Evolutionary conservation across 1,140 invertebrate genomes (phyloP).

Genomic region (Macrosteles quadrilineatus): DNA sequence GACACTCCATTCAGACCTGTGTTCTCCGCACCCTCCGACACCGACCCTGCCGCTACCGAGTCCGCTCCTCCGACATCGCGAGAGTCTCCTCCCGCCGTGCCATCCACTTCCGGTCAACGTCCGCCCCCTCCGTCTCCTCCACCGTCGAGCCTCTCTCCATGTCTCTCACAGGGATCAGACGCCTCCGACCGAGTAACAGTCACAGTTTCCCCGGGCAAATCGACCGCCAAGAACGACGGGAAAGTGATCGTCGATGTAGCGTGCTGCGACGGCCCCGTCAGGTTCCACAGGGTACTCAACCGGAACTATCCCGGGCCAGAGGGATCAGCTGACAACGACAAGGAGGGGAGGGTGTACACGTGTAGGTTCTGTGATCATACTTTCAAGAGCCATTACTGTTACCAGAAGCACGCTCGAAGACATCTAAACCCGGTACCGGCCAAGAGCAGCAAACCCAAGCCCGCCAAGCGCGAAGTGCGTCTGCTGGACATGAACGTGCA

Average conservation of each 20-base stretch:
- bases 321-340: conserved; percentile 33
- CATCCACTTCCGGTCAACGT: conserved; percentile 35
- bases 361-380: conserved; percentile 78
- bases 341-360: conserved; percentile 57
- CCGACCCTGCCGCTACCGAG: conserved; percentile 3
- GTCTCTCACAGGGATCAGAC: conserved; percentile 23
- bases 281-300: conserved; percentile 77
- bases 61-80: conserved; percentile 5
- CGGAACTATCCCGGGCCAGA: conserved; percentile 60
- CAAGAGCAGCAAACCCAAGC: conserved; percentile 47
- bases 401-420: conserved; percentile 74
- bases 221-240: conserved; percentile 14
- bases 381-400: conserved; percentile 81
- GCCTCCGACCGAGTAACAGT: conserved; percentile 36
- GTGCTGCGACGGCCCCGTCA: conserved; percentile 83
- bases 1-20: conserved; percentile 32
- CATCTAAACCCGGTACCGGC: conserved; percentile 59
- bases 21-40: conserved; percentile 20
- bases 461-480: conserved; percentile 58
- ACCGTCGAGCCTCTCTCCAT: conserved; percentile 35
- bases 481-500: conserved; percentile 79
- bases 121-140: conserved; percentile 31
- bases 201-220: conserved; percentile 9
- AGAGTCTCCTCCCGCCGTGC: conserved; percentile 31
- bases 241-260: conserved; percentile 76